Conservation (phyloP, 2,113 vertebrate genomes). For the Engystomops pustulosus region DNA sequence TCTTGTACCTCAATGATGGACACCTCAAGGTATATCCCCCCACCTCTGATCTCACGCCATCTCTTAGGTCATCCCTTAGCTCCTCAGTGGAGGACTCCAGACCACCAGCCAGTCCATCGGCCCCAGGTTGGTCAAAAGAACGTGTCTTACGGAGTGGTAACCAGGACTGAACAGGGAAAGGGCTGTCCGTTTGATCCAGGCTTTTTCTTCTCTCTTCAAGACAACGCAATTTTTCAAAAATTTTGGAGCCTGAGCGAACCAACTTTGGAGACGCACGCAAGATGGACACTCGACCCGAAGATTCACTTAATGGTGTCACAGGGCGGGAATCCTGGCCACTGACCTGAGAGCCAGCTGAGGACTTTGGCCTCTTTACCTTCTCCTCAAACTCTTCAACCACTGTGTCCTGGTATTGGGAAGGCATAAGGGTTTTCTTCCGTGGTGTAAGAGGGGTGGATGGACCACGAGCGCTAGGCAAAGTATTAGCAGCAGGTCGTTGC, state of each 20-base stretch:
- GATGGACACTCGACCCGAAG: conserved; percentile 83
- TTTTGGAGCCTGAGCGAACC: conserved; percentile 87
- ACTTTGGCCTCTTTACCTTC: conserved; percentile 88
- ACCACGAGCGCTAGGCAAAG: conserved; percentile 62
- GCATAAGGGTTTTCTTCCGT: conserved; percentile 81
- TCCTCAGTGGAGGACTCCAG: conserved; percentile 85
- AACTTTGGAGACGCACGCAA: conserved; percentile 89
- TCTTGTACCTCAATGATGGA: conserved; percentile 87
- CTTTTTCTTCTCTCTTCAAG: conserved; percentile 90
- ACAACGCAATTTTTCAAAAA: conserved; percentile 90
- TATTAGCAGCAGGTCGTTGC: not conserved
- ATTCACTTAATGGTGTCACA: conserved; percentile 86
- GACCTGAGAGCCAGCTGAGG: conserved; percentile 78
- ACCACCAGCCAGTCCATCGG: conserved; percentile 73
- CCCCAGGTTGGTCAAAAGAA: conserved; percentile 88
- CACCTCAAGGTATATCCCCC: conserved; percentile 80
- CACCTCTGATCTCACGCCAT: conserved; percentile 74
- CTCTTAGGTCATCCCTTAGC: conserved; percentile 83
- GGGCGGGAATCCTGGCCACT: conserved; percentile 85
- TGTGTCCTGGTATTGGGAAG: conserved; percentile 81
- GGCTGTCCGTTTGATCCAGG: conserved; percentile 88
- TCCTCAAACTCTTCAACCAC: conserved; percentile 89
- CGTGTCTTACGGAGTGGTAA: conserved; percentile 87
- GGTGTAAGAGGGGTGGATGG: conserved; percentile 79
- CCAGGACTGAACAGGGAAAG: conserved; percentile 79